Evolutionary conservation across 2,888 invertebrate species (phyloP).

Genomic region (Lycia hirtaria): DNA sequence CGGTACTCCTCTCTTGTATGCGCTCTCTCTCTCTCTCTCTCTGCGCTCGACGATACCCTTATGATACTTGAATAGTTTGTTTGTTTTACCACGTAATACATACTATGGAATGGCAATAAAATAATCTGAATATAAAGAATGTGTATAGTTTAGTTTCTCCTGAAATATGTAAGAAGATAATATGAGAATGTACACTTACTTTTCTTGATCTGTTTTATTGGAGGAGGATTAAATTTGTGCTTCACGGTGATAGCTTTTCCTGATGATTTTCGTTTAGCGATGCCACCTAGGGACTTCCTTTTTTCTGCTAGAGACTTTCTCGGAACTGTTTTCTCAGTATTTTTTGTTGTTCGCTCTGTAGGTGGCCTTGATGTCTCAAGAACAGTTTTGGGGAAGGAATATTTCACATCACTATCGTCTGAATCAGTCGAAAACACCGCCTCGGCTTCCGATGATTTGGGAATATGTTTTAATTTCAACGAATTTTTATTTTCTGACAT

Average conservation of each 20-base stretch:
- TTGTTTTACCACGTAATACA: too few relatives aligned
- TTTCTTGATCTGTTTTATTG: conserved; percentile 64
- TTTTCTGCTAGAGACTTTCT: conserved; percentile 62
- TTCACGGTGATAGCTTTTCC: conserved; percentile 56
- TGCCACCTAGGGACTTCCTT: conserved; percentile 65
- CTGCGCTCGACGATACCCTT: too few relatives aligned
- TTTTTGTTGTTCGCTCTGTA: conserved; percentile 44
- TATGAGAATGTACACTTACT: conserved; percentile 62
- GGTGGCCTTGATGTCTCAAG: conserved; percentile 46
- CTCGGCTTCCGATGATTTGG: conserved; percentile 53
- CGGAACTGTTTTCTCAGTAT: conserved; percentile 43
- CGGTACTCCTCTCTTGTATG: too few relatives aligned
- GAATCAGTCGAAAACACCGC: conserved; percentile 66
- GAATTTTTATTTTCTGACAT: background rate
- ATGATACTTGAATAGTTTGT: too few relatives aligned
- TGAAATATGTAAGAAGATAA: conserved; percentile 1
- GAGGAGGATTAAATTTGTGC: conserved; percentile 52
- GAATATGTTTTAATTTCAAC: conserved; percentile 42
- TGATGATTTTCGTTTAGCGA: conserved; percentile 72
- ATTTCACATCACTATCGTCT: conserved; percentile 78
- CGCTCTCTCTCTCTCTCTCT: too few relatives aligned
- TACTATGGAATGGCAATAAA: too few relatives aligned
- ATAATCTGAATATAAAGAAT: too few relatives aligned
- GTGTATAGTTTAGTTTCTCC: background rate
- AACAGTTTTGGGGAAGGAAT: conserved; percentile 70